Evolutionary conservation across 2,888 invertebrate species (phyloP).

Genomic region (Drosophila eohydei): DNA sequence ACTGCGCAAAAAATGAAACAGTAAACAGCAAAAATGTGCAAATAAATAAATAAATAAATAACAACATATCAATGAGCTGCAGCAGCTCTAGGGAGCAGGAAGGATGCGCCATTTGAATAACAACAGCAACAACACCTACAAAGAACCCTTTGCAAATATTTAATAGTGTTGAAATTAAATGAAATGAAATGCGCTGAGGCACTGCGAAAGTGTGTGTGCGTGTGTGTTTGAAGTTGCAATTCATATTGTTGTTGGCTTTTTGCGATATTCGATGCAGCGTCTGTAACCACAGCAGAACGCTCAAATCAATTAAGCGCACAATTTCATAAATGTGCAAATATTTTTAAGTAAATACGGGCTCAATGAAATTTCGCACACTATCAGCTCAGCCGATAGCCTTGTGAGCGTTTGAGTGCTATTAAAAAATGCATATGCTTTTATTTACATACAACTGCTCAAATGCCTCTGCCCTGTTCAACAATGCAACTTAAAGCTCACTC

Average conservation of each 20-base stretch:
- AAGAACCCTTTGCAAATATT: constrained; percentile 65
- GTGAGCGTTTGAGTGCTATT: background rate
- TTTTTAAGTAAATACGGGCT: constrained; percentile 61
- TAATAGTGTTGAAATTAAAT: constrained; percentile 71
- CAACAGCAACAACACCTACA: constrained; percentile 36
- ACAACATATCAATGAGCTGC: constrained; percentile 47
- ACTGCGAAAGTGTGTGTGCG: background rate
- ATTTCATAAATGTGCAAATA: constrained; percentile 57
- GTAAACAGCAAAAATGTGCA: constrained; percentile 8
- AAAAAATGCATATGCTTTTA: background rate
- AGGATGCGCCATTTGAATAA: constrained; percentile 10
- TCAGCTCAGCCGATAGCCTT: background rate
- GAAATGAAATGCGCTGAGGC: constrained; percentile 45
- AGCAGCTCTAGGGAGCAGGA: constrained; percentile 15
- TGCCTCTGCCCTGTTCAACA: background rate
- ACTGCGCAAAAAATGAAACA: constrained; percentile 13
- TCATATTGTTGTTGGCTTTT: background rate
- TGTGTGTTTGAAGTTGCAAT: constrained; percentile 21
- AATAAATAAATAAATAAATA: constrained; percentile 65
- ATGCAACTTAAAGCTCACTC: background rate
- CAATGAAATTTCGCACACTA: constrained; percentile 30
- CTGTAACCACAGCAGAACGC: constrained; percentile 50
- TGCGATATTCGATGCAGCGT: constrained; percentile 25
- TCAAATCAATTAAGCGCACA: constrained; percentile 66
- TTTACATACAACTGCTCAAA: background rate